A percentile compares a stretch with the other conserved stretches of the same genome.
phyloP scores from a whole-genome alignment of 2,113 vertebrate species.

The Salvelinus namaycush region DNA sequence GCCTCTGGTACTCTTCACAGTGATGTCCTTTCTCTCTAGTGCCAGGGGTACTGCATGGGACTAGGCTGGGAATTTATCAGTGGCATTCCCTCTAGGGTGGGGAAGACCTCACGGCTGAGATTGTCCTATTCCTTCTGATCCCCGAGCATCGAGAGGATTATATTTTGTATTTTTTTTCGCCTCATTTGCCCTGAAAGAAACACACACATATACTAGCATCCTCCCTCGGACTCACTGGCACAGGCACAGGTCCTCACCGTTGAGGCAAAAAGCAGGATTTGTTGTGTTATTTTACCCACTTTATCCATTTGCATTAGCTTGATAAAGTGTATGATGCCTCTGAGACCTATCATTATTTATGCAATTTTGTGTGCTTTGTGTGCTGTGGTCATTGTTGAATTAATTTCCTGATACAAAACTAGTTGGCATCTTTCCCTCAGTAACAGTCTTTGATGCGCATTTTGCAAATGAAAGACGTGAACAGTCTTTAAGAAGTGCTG shows the following conservation, averaged over 20 bases:
- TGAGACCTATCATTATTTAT: slow-evolving; percentile 66
- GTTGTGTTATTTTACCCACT: slow-evolving; percentile 38
- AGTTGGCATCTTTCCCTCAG: slow-evolving; percentile 35
- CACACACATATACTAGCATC: slow-evolving; percentile 13
- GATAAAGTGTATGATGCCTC: slow-evolving; percentile 61
- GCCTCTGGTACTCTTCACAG: slow-evolving; percentile 49
- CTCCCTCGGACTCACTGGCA: slow-evolving; percentile 9
- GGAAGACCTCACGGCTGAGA: slow-evolving; percentile 46
- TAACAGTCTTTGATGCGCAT: slow-evolving; percentile 47
- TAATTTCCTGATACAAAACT: slow-evolving; percentile 23
- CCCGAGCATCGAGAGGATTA: slow-evolving; percentile 44
- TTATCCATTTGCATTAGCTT: slow-evolving; percentile 56
- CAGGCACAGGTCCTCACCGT: slow-evolving; percentile 42
- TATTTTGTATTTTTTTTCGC: slow-evolving; percentile 34
- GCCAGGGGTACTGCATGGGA: slow-evolving; percentile 32
- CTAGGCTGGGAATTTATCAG: slow-evolving; percentile 39
- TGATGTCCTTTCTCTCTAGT: slow-evolving; percentile 55
- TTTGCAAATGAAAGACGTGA: slow-evolving; percentile 33
- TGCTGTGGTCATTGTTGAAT: slow-evolving; percentile 32
- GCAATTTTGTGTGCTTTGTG: slow-evolving; percentile 54
- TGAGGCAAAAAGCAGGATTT: slow-evolving; percentile 51
- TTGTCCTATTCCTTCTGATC: slow-evolving; percentile 48
- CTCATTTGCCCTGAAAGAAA: background rate
- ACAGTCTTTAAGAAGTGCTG: slow-evolving; percentile 31
- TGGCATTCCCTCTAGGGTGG: slow-evolving; percentile 31